phyloP scores from a whole-genome alignment of 2,113 vertebrate genomes.

The Rhipidura dahli region DNA sequence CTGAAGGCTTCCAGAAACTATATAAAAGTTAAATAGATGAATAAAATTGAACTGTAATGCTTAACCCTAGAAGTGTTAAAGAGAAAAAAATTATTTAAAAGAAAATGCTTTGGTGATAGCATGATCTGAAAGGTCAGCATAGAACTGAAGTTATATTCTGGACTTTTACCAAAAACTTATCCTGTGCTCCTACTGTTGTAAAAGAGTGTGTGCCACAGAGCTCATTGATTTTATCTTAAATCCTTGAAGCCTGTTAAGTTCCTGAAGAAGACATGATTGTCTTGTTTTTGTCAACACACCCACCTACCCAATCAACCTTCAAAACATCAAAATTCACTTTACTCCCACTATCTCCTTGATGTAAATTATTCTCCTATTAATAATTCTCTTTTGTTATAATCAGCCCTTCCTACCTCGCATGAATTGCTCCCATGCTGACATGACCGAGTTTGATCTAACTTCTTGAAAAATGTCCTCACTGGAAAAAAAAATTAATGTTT shows the following conservation, averaged over 20 bases:
- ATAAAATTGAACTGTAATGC: not conserved
- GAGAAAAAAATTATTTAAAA: not conserved
- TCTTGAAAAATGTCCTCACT: not conserved
- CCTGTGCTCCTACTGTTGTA: not conserved
- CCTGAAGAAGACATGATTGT: constrained; percentile 18
- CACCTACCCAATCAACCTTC: constrained; percentile 46
- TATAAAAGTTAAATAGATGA: not conserved
- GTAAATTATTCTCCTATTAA: constrained; percentile 58
- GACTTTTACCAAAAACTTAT: not conserved
- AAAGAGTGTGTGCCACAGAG: not conserved
- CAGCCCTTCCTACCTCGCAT: not conserved
- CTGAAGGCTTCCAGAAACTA: not conserved
- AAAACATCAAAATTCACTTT: constrained; percentile 58
- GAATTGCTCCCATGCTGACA: constrained; percentile 10
- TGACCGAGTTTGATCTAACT: not conserved
- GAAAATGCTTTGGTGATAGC: not conserved
- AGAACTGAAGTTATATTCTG: not conserved
- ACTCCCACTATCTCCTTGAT: constrained; percentile 54
- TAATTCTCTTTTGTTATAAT: constrained; percentile 63
- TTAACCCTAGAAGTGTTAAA: not conserved
- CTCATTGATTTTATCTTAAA: not conserved
- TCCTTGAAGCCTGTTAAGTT: not conserved
- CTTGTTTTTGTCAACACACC: constrained; percentile 60
- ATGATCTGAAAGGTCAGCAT: not conserved
- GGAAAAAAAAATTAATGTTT: not conserved